Evolutionary conservation across 2,113 vertebrate genomes (phyloP), one percentile per base, ranked within the genome.

Genomic region (Aptenodytes forsteri): DNA sequence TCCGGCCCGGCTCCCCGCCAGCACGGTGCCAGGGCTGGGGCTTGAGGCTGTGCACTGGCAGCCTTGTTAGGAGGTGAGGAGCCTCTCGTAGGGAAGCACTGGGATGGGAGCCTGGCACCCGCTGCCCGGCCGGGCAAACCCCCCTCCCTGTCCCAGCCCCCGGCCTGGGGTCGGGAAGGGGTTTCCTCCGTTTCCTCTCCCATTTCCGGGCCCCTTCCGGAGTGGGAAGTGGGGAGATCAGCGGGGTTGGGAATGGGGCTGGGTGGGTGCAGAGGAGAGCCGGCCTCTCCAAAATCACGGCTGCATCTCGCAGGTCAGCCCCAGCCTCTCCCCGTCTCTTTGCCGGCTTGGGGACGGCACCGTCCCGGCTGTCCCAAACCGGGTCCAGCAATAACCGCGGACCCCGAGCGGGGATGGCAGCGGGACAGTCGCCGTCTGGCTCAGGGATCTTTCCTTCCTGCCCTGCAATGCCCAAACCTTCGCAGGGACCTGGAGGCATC

Each of bases 351-450:
- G 61, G 54, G 62, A 42, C 0, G 3, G 61, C 61, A 19, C 50
- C 10, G 1, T 64, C 64, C 70, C 1, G 0, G 29, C 44, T 20
- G 15, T 42, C 44, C 70, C 64, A 65, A 10, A 52, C 25, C 0
- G 2, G 12, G 6, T 14, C 62, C 56, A 3, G 19, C 9, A 11
- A 3, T 17, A 40, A 66, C 52, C 1, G 2, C 3, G 1, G 46
- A n/a, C 27, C 22, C 40, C 1, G 4, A 23, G 55, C 3, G 0
- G 77, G 59, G 36, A 49, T 0, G 1, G 21, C 38, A 13, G 29
- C 1, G 10, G 61, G 14, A 26, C 0, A 1, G 59, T 11, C 7
- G 3, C 65, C 1, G 0, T 16, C 36, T 1, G 0, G 20, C 44
- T 54, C 38, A 7, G 69, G n/a, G n/a, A 29, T 50, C 16, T 29